Evolutionary conservation across 2,797 vertebrate species (phyloP).

Genomic region (Malurus leucopterus): DNA sequence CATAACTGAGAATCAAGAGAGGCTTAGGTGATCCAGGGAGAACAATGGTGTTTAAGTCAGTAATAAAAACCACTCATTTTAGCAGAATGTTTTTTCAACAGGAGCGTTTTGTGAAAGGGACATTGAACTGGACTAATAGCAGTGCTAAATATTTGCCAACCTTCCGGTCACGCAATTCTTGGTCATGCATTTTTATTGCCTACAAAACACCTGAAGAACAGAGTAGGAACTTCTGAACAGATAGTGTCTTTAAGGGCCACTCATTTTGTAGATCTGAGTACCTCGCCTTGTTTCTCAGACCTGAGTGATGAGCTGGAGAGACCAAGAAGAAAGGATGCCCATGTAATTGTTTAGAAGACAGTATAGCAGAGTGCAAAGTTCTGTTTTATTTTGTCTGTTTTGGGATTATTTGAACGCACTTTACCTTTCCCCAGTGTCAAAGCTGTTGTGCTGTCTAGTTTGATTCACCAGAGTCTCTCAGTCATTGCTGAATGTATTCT

Average conservation of each 20-base stretch:
- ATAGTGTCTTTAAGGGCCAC: neutral
- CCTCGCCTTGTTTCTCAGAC: neutral
- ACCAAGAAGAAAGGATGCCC: neutral
- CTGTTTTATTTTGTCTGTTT: neutral
- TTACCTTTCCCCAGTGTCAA: neutral
- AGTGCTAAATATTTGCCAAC: neutral
- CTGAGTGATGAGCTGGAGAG: neutral
- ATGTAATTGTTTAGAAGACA: neutral
- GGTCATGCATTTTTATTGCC: neutral
- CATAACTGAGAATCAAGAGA: neutral
- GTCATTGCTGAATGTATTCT: neutral
- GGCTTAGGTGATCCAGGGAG: neutral
- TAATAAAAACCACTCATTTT: neutral
- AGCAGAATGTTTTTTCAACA: neutral
- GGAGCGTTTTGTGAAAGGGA: neutral
- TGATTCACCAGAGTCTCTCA: neutral
- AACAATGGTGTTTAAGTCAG: neutral
- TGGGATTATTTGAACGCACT: neutral
- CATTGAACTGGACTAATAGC: neutral
- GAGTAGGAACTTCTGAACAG: neutral
- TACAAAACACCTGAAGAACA: neutral
- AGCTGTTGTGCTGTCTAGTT: neutral
- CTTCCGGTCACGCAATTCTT: neutral
- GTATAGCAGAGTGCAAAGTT: neutral
- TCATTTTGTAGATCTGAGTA: neutral